Base-by-base conservation (phyloP, 2,113 vertebrate species). In the Aldabrachelys gigantea region DNA sequence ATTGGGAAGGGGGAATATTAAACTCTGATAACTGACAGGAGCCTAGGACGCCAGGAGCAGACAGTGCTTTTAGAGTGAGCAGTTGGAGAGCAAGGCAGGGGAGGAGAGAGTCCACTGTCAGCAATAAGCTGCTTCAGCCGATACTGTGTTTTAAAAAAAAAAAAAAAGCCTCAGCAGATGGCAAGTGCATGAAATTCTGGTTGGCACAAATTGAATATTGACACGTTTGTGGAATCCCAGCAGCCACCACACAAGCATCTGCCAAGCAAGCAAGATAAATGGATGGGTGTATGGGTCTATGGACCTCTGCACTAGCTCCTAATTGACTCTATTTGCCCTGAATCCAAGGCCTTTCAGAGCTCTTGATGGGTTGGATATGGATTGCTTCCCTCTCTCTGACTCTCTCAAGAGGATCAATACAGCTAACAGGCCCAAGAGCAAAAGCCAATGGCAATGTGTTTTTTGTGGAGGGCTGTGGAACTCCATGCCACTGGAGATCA, bases 71-170 rank as follows among this genome's bases (percentile, higher is more conserved):
- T 57, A n/a, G 65, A 85, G 65, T 53, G 83, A 62, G 41, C 49
- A 72, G 22, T 52, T 76, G 31, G n/a, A 91, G 49, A 38, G 57
- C 38, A 19, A 76, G 82, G 44, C 41, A 65, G 78, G 62, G 82
- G 82, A 41, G 65, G 81, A 44, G 27, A 53, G 17, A 27, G 25
- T 54, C 91, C 78, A 53, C 85, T 91, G 80, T 85, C 41, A 89
- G 89, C 35, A 31, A 44, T 8, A 78, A 85, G 76, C 0, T 0
- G 80, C 57, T 81, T 12, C 0, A 0, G 80, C 72, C 85, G 54
- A 82, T 25, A 6, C 82, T 52, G 9, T 72, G 44, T 2, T 65
- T 41, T 53, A 54, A 57, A 65, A 90, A 83, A 89, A 13, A 14
- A 50, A 38, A 31, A 22, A 82, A 80, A 91, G 85, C 47, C 72